phyloP scores from a whole-genome alignment of 92 coral and sea anemone genomes.

The Hydrozoanthus gracilis region DNA sequence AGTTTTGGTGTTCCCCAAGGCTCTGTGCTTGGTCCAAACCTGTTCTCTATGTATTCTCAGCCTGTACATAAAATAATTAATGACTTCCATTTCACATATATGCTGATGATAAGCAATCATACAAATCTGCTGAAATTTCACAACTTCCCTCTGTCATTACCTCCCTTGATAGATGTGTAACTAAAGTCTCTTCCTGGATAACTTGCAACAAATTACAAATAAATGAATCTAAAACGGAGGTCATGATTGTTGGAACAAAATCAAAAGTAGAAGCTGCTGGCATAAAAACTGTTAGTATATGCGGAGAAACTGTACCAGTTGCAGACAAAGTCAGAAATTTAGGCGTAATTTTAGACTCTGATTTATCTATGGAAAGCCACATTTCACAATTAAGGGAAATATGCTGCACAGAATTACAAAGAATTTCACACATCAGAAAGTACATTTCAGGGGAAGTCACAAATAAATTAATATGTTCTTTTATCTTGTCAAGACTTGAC shows the following conservation, averaged over 20 bases:
- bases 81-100: neutral
- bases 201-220: neutral
- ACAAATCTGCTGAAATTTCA: neutral
- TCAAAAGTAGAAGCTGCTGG: neutral
- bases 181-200: neutral
- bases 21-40: neutral
- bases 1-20: neutral
- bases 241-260: neutral
- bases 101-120: neutral
- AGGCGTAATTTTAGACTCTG: neutral
- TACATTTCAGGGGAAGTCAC: neutral
- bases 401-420: neutral
- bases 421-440: neutral
- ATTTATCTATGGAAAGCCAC: neutral
- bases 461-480: neutral
- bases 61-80: neutral
- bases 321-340: neutral
- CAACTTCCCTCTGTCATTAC: too few species aligned
- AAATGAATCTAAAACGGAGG: neutral
- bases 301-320: neutral
- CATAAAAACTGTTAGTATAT: neutral
- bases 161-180: neutral
- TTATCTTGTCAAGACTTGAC: slow-evolving; percentile 4
- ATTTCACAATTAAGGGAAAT: neutral
- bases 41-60: neutral